Base-by-base conservation (phyloP, 30 jellyfish, hydroid and myxozoan species). In the Catostylus mosaicus region DNA sequence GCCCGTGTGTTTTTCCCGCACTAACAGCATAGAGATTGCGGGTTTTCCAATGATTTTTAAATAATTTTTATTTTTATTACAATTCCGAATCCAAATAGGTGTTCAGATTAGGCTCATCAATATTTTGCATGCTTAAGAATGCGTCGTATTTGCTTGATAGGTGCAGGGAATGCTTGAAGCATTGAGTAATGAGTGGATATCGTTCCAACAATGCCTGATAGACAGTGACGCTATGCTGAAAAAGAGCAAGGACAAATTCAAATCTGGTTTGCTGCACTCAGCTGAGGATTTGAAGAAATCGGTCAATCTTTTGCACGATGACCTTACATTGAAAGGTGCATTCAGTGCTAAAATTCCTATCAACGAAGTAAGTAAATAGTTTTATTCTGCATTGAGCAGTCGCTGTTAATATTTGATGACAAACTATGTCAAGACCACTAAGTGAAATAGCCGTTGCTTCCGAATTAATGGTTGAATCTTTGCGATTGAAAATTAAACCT, bases 241-340 rank as follows among this genome's bases (percentile, higher is more conserved):
- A 80, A 92, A 92, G 43, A 80, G 96, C 76, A 92, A 92, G 56
- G 98, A 92, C 22, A 92, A 86, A 40, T 92, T 92, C 85, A 86
- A 82, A 35, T 64, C 98, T n/a, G 89, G 93, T 32, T 75, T 92
- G n/a, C 78, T 92, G 6, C 76, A 77, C 32, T 88, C 96, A 20
- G 95, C 98, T 34, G 98, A 92, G 74, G 98, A 92, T 29, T 81
- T 92, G 73, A 92, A 92, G 84, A 87, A 87, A 61, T 87, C 98
- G 3, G 96, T 92, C 38, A 37, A 82, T 34, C 64, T 34, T 30
- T 80, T 92, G 67, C 94, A 80, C 36, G 98, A 92, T 65, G 98
- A 92, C 29, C 83, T 92, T 32, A 75, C 86, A 8, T 29, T 51
- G 38, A 81, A 95, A 51, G 98, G 98, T 20, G 96, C 98, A 20